Evolutionary conservation across 2,113 vertebrate genomes (phyloP).

Genomic region (Onychorhynchus coronatus): DNA sequence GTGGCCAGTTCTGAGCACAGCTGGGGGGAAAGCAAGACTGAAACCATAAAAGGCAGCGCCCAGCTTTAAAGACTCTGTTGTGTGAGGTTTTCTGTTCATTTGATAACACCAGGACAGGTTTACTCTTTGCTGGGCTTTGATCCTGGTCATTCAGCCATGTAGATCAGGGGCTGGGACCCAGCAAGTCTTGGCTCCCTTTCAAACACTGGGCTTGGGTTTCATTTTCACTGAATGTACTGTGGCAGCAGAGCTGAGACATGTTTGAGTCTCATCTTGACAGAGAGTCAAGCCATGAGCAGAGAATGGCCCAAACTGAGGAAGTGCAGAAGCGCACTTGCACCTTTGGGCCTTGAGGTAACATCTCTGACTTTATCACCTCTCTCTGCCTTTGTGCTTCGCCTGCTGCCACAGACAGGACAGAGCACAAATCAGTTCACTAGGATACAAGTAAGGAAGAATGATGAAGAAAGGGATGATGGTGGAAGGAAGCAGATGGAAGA

Average conservation of each 20-base stretch:
- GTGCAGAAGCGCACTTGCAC: not conserved
- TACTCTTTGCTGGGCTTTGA: not conserved
- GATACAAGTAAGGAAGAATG: not conserved
- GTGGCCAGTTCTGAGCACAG: not conserved
- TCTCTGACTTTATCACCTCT: not conserved
- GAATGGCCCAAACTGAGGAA: not conserved
- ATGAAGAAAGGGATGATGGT: not conserved
- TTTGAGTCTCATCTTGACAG: not conserved
- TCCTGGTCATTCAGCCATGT: not conserved
- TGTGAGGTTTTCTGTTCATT: not conserved
- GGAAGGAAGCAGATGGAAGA: not conserved
- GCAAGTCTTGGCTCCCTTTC: not conserved
- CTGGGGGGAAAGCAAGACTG: not conserved
- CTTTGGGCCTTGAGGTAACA: not conserved
- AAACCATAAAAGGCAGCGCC: not conserved
- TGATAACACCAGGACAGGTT: not conserved
- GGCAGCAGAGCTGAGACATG: not conserved
- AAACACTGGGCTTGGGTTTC: not conserved
- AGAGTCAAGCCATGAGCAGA: not conserved
- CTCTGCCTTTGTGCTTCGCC: not conserved
- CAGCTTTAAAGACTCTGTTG: not conserved
- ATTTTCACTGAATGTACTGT: not conserved
- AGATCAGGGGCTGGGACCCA: not conserved
- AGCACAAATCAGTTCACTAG: not conserved
- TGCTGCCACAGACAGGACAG: not conserved